Conservation (phyloP, 2,888 invertebrate species). For the Lutraria lutraria region DNA sequence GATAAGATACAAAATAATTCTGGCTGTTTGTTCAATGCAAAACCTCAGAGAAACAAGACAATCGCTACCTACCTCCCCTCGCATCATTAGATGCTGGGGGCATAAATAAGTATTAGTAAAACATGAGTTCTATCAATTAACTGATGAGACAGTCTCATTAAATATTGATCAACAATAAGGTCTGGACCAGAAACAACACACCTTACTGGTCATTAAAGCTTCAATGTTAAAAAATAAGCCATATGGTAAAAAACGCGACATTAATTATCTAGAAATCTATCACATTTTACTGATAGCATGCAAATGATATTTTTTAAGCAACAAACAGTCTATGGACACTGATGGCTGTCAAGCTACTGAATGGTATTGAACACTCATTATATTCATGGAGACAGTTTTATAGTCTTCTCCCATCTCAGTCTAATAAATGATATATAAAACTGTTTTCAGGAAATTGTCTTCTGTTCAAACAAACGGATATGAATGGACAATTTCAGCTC, state of each 20-base stretch:
- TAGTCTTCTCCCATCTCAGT: not conserved
- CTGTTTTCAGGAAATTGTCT: conserved; percentile 41
- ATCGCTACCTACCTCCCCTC: no score
- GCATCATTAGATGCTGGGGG: no score
- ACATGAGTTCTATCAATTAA: not conserved
- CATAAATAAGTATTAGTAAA: no score
- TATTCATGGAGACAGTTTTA: not conserved
- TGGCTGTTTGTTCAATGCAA: no score
- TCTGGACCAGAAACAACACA: not conserved
- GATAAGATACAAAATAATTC: no score
- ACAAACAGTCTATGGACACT: conserved; percentile 16
- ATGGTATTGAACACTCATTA: not conserved
- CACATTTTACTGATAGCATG: conserved; percentile 7
- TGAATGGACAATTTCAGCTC: conserved; percentile 5
- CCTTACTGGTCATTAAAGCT: not conserved
- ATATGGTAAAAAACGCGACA: not conserved
- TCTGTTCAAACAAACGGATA: not conserved
- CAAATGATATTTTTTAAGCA: conserved; percentile 15
- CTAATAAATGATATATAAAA: not conserved
- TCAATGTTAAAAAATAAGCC: not conserved
- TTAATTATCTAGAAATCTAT: not conserved
- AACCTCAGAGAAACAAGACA: no score
- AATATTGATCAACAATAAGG: not conserved
- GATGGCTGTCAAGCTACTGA: conserved; percentile 39
- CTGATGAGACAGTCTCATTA: not conserved